Conservation (phyloP, 2,888 invertebrate genomes). For the Resseliella maxima region DNA sequence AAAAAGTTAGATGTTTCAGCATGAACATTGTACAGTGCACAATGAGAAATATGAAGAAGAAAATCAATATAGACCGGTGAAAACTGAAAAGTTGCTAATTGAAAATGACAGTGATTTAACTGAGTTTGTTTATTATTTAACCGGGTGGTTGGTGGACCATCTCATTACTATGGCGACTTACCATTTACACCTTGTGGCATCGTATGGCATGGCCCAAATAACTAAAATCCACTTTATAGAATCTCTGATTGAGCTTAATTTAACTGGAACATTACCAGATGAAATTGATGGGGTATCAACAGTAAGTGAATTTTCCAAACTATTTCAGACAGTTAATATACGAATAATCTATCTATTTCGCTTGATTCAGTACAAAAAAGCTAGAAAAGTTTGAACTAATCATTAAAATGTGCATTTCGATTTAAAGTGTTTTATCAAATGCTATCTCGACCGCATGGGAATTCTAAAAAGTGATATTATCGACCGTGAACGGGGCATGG, state of each 20-base stretch:
- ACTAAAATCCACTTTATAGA: slow-evolving; percentile 64
- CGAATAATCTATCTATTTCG: background rate
- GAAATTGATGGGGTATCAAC: slow-evolving; percentile 71
- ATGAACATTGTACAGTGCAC: too few relatives aligned
- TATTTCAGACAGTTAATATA: background rate
- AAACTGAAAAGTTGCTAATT: background rate
- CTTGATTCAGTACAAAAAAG: background rate
- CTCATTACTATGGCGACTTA: background rate
- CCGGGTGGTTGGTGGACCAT: background rate
- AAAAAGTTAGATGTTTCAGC: background rate
- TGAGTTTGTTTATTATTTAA: slow-evolving; percentile 24
- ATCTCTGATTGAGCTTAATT: slow-evolving; percentile 69
- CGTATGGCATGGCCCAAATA: background rate
- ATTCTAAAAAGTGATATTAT: background rate
- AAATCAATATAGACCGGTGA: background rate
- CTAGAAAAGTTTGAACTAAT: background rate
- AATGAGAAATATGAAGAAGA: background rate
- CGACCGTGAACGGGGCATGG: background rate
- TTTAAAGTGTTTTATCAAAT: slow-evolving; percentile 44
- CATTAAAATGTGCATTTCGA: slow-evolving; percentile 4
- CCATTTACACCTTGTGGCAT: background rate
- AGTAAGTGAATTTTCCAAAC: slow-evolving; percentile 64
- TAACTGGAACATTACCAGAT: slow-evolving; percentile 71
- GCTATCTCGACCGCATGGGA: slow-evolving; percentile 23
- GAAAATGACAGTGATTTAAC: slow-evolving; percentile 11